Evolutionary conservation across 2,113 vertebrate species (phyloP).

Genomic region (Cairina moschata): DNA sequence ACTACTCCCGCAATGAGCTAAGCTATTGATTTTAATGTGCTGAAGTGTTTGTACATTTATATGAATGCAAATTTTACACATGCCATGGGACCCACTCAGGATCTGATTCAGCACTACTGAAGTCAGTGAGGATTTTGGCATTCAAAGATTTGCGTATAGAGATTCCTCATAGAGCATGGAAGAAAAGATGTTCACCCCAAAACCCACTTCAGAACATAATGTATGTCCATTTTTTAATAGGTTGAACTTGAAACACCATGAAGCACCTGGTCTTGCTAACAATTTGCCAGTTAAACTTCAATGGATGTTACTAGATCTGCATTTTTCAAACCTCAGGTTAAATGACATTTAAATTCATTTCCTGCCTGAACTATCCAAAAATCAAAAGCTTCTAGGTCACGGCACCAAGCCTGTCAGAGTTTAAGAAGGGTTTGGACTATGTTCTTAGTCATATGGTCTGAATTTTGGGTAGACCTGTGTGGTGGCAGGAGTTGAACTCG

Average conservation of each 20-base stretch:
- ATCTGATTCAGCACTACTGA: neutral
- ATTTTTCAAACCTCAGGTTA: neutral
- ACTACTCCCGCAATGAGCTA: neutral
- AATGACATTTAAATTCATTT: neutral
- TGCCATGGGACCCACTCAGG: neutral
- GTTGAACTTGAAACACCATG: neutral
- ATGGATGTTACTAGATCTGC: neutral
- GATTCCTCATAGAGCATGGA: neutral
- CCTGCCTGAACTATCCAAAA: neutral
- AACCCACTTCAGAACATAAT: neutral
- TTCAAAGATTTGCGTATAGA: neutral
- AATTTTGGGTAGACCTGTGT: too few relatives aligned
- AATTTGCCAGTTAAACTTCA: neutral
- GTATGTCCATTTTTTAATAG: neutral
- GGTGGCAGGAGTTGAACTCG: too few relatives aligned
- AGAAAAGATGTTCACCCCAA: neutral
- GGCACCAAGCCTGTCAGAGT: too few relatives aligned
- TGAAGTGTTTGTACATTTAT: neutral
- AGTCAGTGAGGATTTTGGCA: neutral
- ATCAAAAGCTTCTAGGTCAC: neutral
- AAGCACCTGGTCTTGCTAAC: neutral
- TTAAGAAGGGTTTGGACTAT: too few relatives aligned
- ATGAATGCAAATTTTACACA: neutral
- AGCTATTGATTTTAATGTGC: neutral
- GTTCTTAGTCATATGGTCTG: too few relatives aligned